Conservation (phyloP, 1,140 invertebrate genomes). For the Listronotus bonariensis region DNA sequence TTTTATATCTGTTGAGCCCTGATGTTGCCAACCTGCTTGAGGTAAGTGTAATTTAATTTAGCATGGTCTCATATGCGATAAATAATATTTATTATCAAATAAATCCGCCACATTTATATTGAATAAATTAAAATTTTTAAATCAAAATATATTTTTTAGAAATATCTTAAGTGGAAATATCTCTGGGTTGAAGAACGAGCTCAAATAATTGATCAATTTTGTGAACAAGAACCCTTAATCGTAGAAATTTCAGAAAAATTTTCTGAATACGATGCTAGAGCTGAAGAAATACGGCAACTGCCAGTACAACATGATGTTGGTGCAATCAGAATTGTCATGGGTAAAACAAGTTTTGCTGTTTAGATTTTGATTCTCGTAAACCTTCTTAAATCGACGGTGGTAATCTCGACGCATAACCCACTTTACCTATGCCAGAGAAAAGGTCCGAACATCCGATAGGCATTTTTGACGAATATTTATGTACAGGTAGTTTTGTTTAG, state of each 20-base stretch:
- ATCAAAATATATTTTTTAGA: slow-evolving; percentile 38
- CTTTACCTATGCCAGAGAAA: too few relatives aligned
- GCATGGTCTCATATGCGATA: too few relatives aligned
- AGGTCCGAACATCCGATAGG: slow-evolving; percentile 7
- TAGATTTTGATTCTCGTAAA: too few relatives aligned
- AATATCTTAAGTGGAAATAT: slow-evolving; percentile 64
- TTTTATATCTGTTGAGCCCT: slow-evolving; percentile 66
- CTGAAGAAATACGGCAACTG: slow-evolving; percentile 67
- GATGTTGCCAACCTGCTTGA: slow-evolving; percentile 63
- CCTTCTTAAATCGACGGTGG: too few relatives aligned
- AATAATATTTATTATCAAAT: too few relatives aligned
- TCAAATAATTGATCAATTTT: slow-evolving; percentile 69
- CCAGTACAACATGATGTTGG: slow-evolving; percentile 67
- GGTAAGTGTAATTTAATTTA: slow-evolving; percentile 43
- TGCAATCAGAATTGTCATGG: slow-evolving; percentile 69
- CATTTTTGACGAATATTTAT: too few relatives aligned
- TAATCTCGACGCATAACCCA: too few relatives aligned
- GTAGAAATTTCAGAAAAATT: slow-evolving; percentile 77
- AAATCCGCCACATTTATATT: too few relatives aligned
- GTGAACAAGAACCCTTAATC: slow-evolving; percentile 70
- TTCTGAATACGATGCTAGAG: slow-evolving; percentile 68
- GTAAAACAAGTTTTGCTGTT: slow-evolving; percentile 50
- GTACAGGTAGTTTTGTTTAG: too few relatives aligned
- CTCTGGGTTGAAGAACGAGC: slow-evolving; percentile 75
- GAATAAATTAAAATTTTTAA: too few relatives aligned